Evolutionary conservation across 2,113 vertebrate species (phyloP).

Genomic region (Actinemys pallida): DNA sequence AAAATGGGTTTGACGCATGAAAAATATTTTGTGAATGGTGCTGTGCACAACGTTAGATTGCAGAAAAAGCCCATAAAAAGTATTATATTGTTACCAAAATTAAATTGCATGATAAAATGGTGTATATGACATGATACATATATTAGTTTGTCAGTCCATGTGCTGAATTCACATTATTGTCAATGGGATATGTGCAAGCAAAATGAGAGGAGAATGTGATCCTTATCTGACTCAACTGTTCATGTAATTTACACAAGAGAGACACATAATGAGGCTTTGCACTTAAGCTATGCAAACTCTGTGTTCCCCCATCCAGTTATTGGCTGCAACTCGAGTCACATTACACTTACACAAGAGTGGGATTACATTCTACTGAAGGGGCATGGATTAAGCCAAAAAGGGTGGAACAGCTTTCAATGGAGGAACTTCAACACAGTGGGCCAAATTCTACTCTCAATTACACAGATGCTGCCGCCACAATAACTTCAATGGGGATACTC

Average conservation of each 20-base stretch:
- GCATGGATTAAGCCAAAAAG: conserved; percentile 64
- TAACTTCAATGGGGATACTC: conserved; percentile 59
- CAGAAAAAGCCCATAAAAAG: not conserved
- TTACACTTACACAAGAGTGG: conserved; percentile 65
- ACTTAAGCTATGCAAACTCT: conserved; percentile 58
- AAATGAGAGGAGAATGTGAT: conserved; percentile 52
- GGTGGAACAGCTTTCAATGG: conserved; percentile 69
- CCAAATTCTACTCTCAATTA: conserved; percentile 73
- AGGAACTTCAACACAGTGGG: conserved; percentile 66
- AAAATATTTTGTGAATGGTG: not conserved
- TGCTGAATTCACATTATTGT: not conserved
- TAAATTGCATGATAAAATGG: not conserved
- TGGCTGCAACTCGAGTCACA: conserved; percentile 51
- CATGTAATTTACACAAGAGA: conserved; percentile 64
- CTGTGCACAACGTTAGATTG: not conserved
- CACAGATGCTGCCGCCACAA: conserved; percentile 46
- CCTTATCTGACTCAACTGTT: conserved; percentile 66
- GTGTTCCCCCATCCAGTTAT: conserved; percentile 25
- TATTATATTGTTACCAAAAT: not conserved
- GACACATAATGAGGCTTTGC: conserved; percentile 59
- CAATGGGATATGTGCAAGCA: conserved; percentile 3
- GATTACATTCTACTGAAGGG: not conserved
- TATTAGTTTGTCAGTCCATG: not conserved
- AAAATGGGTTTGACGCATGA: not conserved
- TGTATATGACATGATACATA: not conserved